A percentile compares a stretch with the other conserved stretches of the same genome.
Evolutionary conservation across 1,140 invertebrate species (phyloP).

Genomic region (Penaeus vannamei): DNA sequence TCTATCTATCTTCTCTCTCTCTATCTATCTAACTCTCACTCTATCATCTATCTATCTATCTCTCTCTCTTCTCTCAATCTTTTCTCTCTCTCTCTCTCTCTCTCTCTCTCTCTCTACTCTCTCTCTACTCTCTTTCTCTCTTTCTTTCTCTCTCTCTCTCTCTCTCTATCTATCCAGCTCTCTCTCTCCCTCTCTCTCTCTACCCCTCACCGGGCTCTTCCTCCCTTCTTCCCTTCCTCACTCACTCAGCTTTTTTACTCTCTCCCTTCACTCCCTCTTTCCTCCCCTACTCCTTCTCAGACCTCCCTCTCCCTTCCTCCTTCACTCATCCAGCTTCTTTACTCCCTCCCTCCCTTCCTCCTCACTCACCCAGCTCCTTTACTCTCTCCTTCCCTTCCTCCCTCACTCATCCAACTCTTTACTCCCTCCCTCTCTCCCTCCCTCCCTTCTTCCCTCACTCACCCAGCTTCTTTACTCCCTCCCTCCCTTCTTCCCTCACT

Average conservation of each 20-base stretch:
- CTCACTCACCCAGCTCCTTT: no score
- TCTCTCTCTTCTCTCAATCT: not conserved
- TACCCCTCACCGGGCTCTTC: not conserved
- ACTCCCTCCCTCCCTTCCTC: no score
- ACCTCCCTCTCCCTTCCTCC: no score
- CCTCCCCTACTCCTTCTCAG: no score
- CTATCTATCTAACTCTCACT: not conserved
- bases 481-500: no score
- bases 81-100: no score
- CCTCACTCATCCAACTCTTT: not conserved
- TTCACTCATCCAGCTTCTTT: no score
- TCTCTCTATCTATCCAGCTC: not conserved
- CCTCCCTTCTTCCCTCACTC: no score
- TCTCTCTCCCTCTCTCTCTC: not conserved
- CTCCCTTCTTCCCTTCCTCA: slow-evolving; percentile 3
- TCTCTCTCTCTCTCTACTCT: not conserved
- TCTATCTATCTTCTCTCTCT: not conserved
- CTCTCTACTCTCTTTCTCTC: not conserved
- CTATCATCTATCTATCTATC: not conserved
- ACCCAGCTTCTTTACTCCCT: no score
- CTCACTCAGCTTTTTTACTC: slow-evolving; percentile 18
- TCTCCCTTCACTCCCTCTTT: slow-evolving; percentile 10
- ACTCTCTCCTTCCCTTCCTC: slow-evolving; percentile 10
- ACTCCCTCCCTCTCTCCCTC: slow-evolving; percentile 4
- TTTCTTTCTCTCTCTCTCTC: not conserved